Percentiles rank a stretch among this genome's conserved stretches.
phyloP scores from a whole-genome alignment of 35 echinoderm and acorn worm species.

The Nesometra sesokonis region DNA sequence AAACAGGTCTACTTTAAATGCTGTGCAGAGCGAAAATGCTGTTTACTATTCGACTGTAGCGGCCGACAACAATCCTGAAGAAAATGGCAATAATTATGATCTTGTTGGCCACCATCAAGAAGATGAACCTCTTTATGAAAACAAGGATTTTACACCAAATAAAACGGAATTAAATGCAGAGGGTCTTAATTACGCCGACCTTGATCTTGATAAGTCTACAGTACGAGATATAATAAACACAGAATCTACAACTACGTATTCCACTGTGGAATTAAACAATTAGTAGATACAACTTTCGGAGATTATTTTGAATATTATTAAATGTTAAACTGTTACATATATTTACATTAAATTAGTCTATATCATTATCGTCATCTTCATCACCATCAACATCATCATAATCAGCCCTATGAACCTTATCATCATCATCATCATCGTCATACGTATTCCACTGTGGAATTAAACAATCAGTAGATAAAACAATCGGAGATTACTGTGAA shows the following conservation, averaged over 20 bases:
- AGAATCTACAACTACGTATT: background rate
- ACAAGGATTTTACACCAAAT: background rate
- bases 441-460: background rate
- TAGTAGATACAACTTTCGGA: too few relatives aligned
- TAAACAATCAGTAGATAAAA: too few relatives aligned
- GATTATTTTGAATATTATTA: too few relatives aligned
- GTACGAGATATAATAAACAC: background rate
- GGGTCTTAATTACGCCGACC: background rate
- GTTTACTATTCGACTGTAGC: background rate
- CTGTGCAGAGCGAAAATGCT: background rate
- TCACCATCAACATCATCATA: too few relatives aligned
- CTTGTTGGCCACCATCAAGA: background rate
- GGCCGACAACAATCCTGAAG: background rate
- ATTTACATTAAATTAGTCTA: too few relatives aligned
- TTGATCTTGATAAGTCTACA: background rate
- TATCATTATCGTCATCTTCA: too few relatives aligned
- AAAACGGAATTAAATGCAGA: background rate
- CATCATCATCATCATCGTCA: too few relatives aligned
- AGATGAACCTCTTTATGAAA: background rate
- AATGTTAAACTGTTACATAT: too few relatives aligned
- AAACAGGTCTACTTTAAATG: background rate
- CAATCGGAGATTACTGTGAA: too few relatives aligned
- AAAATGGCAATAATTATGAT: background rate
- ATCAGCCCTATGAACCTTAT: too few relatives aligned
- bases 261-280: background rate